Conservation (phyloP, 2,113 vertebrate species). For the Peromyscus californicus region DNA sequence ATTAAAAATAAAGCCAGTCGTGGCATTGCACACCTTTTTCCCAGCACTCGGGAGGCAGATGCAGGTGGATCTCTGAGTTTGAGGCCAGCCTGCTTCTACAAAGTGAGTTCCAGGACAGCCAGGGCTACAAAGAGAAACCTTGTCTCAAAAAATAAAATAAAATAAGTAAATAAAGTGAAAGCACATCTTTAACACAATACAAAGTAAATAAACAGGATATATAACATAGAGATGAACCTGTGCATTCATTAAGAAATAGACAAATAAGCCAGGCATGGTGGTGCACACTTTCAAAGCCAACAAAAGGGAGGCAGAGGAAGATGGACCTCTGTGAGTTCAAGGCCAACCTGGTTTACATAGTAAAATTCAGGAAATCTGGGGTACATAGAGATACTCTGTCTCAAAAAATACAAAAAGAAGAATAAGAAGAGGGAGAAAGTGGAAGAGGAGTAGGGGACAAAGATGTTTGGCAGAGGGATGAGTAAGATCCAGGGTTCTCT, state of each 20-base stretch:
- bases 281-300: neutral
- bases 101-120: neutral
- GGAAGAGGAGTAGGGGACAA: neutral
- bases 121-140: neutral
- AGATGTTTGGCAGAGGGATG: neutral
- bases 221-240: neutral
- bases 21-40: neutral
- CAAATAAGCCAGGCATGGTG: neutral
- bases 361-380: neutral
- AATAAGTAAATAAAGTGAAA: neutral
- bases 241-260: neutral
- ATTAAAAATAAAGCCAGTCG: neutral
- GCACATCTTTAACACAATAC: neutral
- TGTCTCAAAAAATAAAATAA: neutral
- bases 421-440: no score
- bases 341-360: neutral
- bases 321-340: neutral
- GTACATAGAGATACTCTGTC: neutral
- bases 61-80: neutral
- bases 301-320: neutral
- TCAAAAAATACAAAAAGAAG: neutral
- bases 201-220: neutral
- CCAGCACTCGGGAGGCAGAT: neutral
- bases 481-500: neutral
- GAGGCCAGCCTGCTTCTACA: no score